Evolutionary conservation across 1,140 invertebrate genomes (phyloP).

Genomic region (Microplitis demolitor): DNA sequence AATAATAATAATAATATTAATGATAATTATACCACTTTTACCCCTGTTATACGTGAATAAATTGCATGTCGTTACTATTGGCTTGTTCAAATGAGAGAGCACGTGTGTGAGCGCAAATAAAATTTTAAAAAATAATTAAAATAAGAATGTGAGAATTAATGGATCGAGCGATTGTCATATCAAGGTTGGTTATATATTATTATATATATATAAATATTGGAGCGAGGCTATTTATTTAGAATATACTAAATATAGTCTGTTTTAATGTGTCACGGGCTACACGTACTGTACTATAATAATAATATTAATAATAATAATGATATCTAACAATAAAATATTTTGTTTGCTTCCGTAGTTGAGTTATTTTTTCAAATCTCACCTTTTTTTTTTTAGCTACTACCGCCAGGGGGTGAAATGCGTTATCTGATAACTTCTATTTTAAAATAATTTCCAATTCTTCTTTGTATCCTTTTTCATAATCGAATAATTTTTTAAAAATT

Average conservation of each 20-base stretch:
- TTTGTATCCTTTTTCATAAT: too few species aligned
- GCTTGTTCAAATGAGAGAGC: conserved; percentile 40
- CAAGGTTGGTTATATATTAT: conserved; percentile 55
- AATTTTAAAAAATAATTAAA: conserved; percentile 34
- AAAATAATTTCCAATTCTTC: too few species aligned
- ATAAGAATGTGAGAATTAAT: conserved; percentile 32
- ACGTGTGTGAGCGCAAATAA: conserved; percentile 26
- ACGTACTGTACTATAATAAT: conserved; percentile 59
- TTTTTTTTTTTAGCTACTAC: neutral
- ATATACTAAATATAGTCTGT: conserved; percentile 60
- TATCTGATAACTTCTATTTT: too few species aligned
- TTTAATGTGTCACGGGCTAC: conserved; percentile 63
- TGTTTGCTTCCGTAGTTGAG: conserved; percentile 57
- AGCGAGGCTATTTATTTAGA: conserved; percentile 62
- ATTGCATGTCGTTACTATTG: conserved; percentile 54
- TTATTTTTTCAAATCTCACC: conserved; percentile 19
- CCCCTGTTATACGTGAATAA: conserved; percentile 50
- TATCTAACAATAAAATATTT: conserved; percentile 64
- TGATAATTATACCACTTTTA: conserved; percentile 27
- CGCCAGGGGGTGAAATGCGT: too few species aligned
- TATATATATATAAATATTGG: conserved; percentile 8
- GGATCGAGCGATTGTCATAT: conserved; percentile 57
- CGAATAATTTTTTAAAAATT: too few species aligned
- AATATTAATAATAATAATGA: too few species aligned
- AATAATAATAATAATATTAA: too few species aligned